Conservation (phyloP, 2,888 invertebrate genomes). For the Cantharis nigra region DNA sequence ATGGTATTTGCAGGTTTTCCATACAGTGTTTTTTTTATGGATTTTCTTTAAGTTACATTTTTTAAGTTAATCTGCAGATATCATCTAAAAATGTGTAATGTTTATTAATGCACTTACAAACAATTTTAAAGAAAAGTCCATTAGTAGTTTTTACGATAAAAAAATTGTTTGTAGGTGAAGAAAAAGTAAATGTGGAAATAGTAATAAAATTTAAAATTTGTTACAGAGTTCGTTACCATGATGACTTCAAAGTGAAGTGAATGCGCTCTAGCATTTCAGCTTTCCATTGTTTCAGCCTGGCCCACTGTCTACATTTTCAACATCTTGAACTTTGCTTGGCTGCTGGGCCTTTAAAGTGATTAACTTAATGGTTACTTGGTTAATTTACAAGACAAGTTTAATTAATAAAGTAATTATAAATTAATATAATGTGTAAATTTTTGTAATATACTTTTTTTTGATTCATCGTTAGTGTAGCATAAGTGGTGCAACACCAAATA, state of each 20-base stretch:
- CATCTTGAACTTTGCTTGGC: conserved; percentile 54
- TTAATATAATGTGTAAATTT: conserved; percentile 58
- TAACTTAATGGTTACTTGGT: conserved; percentile 53
- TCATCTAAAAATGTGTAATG: neutral
- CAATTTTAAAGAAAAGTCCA: neutral
- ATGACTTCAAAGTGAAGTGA: conserved; percentile 98
- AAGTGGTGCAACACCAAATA: conserved; percentile 41
- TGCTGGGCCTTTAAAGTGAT: conserved; percentile 55
- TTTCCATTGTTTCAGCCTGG: conserved; percentile 58
- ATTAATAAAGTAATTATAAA: conserved; percentile 54
- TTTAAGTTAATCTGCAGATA: neutral
- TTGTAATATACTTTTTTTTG: conserved; percentile 55
- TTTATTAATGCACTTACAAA: neutral
- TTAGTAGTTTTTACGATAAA: neutral
- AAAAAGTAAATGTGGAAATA: neutral
- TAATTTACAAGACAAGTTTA: conserved; percentile 53
- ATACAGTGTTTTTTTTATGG: neutral
- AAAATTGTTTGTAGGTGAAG: neutral
- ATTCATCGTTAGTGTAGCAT: conserved; percentile 40
- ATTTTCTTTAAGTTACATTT: neutral
- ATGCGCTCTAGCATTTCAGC: conserved; percentile 61
- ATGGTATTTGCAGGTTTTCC: no score
- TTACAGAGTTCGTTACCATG: conserved; percentile 97
- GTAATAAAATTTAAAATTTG: conserved; percentile 39
- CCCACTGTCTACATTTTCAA: conserved; percentile 52